A percentile compares a stretch with the other conserved stretches of the same genome.
Conservation (phyloP, 2,113 vertebrate genomes). For the Oceanites oceanicus region DNA sequence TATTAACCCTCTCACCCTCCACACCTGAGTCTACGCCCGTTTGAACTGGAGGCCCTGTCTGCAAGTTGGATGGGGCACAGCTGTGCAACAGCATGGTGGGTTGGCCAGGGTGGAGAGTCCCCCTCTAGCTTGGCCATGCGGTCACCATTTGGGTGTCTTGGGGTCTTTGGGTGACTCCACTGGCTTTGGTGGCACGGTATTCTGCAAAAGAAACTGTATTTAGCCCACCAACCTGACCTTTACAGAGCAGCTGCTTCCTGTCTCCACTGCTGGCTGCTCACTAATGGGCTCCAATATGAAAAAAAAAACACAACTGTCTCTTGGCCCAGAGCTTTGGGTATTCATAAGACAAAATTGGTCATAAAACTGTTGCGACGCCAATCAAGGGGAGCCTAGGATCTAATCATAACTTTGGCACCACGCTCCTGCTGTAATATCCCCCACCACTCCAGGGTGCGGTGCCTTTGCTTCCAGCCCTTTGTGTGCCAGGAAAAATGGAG, state of each 20-base stretch:
- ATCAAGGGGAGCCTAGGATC: neutral
- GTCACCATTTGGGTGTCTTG: neutral
- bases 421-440: neutral
- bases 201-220: neutral
- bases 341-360: neutral
- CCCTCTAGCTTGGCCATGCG: neutral
- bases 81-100: neutral
- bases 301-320: neutral
- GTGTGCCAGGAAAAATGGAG: constrained; percentile 4
- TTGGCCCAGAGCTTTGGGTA: neutral
- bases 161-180: neutral
- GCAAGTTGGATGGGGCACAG: neutral
- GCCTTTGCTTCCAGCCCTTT: neutral
- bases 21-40: neutral
- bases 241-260: neutral
- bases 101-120: neutral
- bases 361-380: neutral
- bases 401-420: neutral
- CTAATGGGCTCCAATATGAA: neutral
- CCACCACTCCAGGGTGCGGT: neutral
- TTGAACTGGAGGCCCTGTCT: neutral
- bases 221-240: neutral
- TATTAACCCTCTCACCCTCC: neutral
- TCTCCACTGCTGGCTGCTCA: neutral
- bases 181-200: neutral